Conservation (phyloP, 2,113 vertebrate species). For the Psophia crepitans region DNA sequence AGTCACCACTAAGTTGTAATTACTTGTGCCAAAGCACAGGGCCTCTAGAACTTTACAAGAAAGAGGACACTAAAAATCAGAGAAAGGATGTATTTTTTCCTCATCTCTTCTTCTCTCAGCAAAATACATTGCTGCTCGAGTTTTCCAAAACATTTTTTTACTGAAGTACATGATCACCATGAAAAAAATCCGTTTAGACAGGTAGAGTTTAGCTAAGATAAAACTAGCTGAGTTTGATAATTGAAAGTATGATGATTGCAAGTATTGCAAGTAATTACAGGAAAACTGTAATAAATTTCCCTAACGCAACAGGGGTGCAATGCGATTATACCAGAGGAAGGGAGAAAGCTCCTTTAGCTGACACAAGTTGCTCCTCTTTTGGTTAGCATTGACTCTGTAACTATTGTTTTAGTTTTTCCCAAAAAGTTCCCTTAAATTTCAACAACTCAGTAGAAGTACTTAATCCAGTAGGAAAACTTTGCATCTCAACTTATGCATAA, state of each 20-base stretch:
- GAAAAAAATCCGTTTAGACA: not conserved
- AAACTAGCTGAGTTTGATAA: not conserved
- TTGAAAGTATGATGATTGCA: not conserved
- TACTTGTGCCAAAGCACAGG: not conserved
- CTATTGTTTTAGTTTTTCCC: not conserved
- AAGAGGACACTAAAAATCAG: not conserved
- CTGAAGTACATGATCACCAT: not conserved
- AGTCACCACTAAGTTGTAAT: not conserved
- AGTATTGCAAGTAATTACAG: not conserved
- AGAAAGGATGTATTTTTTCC: not conserved
- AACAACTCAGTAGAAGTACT: not conserved
- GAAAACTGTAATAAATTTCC: not conserved
- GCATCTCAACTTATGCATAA: not conserved
- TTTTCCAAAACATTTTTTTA: not conserved
- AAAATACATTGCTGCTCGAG: not conserved
- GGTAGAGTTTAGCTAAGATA: not conserved
- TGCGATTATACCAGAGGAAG: not conserved
- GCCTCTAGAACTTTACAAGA: not conserved
- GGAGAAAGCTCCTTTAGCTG: not conserved
- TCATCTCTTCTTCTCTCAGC: not conserved
- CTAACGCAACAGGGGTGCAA: not conserved
- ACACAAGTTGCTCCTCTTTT: not conserved
- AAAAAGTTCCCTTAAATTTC: not conserved
- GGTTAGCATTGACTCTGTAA: not conserved
- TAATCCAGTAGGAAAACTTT: not conserved